Base-by-base conservation (phyloP, 2,797 vertebrate genomes). In the Emydoidea blandingii region DNA sequence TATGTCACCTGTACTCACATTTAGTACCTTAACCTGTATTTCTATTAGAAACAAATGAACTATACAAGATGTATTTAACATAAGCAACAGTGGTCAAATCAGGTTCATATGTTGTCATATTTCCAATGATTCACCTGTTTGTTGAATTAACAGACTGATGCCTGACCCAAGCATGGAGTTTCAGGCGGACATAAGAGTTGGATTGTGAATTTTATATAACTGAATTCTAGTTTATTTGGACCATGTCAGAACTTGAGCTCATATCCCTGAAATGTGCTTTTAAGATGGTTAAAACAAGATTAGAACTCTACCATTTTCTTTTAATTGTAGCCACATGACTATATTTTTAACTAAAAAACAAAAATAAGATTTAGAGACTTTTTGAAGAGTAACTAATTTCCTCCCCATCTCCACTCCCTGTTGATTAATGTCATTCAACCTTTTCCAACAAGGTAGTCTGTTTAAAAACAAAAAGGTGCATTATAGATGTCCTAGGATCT, bases 41-140 rank as follows among this genome's bases (percentile, higher is more conserved):
- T 29, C 74, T 49, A 31, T 16, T 78, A 27, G 74, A 78, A 78
- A 27, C 44, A 49, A 76, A 49, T 12, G 5, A 44, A 44, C 27
- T 8, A 47, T 9, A 14, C 8, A 76, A 76, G 14, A 8, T 47
- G 25, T 76, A 49, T 23, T 78, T 47, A 92, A 79, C 79, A 90
- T 47, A 76, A 91, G 53, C 65, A 91, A 94, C 74, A 49, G 25
- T 49, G 74, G 59, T 41, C 91, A 90, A 84, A 90, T 81, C 29
- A 68, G 54, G 53, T 94, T 72, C 37, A 59, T 83, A 52, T 21
- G 76, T 52, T 83, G 59, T 44, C 49, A 49, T 3, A 12, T 57
- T 76, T 81, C 5, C 65, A 90, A 21, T 8, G 52, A 76, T 92
- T 93, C 92, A 74, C n/a, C 23, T n/a, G 37, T 59, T 91, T 81